Evolutionary conservation across 2,797 vertebrate genomes (phyloP).

Genomic region (Melanotaenia boesemani): DNA sequence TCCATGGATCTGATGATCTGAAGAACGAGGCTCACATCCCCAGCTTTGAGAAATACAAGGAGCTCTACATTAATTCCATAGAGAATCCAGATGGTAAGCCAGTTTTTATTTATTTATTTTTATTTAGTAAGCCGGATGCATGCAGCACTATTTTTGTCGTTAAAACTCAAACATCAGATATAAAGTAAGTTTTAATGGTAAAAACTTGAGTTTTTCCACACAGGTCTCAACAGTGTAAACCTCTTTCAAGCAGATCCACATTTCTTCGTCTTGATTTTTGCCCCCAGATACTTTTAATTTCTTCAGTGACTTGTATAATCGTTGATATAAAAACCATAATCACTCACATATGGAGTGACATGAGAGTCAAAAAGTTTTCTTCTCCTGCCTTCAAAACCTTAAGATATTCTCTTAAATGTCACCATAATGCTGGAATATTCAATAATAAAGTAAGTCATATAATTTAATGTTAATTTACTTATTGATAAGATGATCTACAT

Average conservation of each 20-base stretch:
- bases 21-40: constrained; percentile 77
- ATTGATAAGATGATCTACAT: not conserved
- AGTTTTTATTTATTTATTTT: too few relatives aligned
- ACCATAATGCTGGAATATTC: too few relatives aligned
- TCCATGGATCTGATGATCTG: constrained; percentile 65
- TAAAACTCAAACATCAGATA: not conserved
- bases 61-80: constrained; percentile 81
- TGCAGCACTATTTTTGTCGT: not conserved
- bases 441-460: too few relatives aligned
- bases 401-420: too few relatives aligned
- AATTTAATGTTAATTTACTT: not conserved
- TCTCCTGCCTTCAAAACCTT: too few relatives aligned
- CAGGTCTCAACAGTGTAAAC: not conserved
- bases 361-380: too few relatives aligned
- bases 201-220: not conserved
- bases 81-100: constrained; percentile 81
- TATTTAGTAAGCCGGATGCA: too few relatives aligned
- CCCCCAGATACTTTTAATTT: not conserved
- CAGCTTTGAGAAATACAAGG: constrained; percentile 84
- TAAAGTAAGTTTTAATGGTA: not conserved
- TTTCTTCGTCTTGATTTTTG: not conserved
- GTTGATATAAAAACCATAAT: too few relatives aligned
- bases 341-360: too few relatives aligned
- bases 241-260: not conserved
- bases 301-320: not conserved